Conservation (phyloP, 2,797 vertebrate genomes). For the Tragelaphus oryx region DNA sequence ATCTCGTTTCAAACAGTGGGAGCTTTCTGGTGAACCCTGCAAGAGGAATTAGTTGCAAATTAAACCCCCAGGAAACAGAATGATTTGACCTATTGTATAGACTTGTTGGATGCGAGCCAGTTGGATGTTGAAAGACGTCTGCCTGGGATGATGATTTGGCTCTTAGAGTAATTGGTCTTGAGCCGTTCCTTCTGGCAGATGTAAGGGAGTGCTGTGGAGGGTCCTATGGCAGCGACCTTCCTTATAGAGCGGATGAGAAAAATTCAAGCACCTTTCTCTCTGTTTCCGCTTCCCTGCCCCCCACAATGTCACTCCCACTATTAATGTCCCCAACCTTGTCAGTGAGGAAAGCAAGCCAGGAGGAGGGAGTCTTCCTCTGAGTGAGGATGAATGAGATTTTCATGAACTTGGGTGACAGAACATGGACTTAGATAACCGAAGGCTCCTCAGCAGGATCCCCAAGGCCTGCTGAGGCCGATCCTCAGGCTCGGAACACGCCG, state of each 20-base stretch:
- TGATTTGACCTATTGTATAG: constrained; percentile 46
- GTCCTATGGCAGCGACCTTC: background rate
- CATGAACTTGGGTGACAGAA: background rate
- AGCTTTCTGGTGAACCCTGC: constrained; percentile 37
- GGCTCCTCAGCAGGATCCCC: background rate
- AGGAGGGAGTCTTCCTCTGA: background rate
- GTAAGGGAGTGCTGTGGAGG: background rate
- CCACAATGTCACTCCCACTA: background rate
- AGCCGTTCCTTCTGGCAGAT: constrained; percentile 34
- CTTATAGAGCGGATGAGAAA: background rate
- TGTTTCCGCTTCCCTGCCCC: background rate
- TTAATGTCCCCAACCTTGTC: background rate
- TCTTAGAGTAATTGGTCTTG: constrained; percentile 21
- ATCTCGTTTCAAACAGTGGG: constrained; percentile 1
- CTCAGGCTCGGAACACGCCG: background rate
- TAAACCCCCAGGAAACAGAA: constrained; percentile 60
- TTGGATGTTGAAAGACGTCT: constrained; percentile 48
- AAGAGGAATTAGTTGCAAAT: constrained; percentile 60
- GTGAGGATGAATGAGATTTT: background rate
- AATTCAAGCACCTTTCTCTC: background rate
- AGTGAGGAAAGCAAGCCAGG: background rate
- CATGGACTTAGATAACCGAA: background rate
- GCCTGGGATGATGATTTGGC: constrained; percentile 23
- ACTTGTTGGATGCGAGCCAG: constrained; percentile 46
- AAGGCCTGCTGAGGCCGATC: background rate